Percentiles rank a stretch among this genome's conserved stretches.
These are phyloP conservation scores for Erynnis tages DNA, from an alignment of 2,888 invertebrate genomes.

Conservation along the genomic window DNA sequence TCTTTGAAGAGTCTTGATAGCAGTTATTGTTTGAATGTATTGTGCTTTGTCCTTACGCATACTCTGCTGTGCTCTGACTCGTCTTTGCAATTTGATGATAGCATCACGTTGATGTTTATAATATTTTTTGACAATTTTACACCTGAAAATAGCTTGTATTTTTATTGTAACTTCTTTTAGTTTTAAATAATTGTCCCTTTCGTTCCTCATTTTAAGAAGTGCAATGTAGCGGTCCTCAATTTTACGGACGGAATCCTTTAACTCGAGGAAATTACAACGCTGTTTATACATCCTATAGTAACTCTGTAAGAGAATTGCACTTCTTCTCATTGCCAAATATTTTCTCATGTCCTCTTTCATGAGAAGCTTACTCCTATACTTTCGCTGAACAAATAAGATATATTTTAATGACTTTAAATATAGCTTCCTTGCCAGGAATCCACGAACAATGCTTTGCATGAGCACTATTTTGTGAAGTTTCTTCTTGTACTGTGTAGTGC, in stretches of 20 bases:
- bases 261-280: constrained; percentile 40
- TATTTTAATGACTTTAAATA: constrained; percentile 48
- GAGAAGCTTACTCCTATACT: constrained; percentile 58
- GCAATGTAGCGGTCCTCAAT: constrained; percentile 52
- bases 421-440: constrained; percentile 48
- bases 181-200: constrained; percentile 49
- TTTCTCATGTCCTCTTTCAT: constrained; percentile 57
- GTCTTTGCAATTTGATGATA: constrained; percentile 71
- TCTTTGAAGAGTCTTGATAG: constrained; percentile 71
- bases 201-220: constrained; percentile 55
- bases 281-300: constrained; percentile 60
- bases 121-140: constrained; percentile 57
- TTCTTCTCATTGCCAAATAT: constrained; percentile 42
- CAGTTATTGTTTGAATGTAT: constrained; percentile 59
- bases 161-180: constrained; percentile 53
- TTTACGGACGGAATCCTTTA: constrained; percentile 50
- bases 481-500: constrained; percentile 46
- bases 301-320: constrained; percentile 64
- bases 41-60: constrained; percentile 55
- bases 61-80: constrained; percentile 64
- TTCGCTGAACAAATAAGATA: constrained; percentile 55
- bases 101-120: constrained; percentile 52
- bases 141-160: constrained; percentile 73
- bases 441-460: constrained; percentile 54
- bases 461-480: constrained; percentile 46